Evolutionary conservation across 2,113 vertebrate genomes (phyloP).

Genomic region (Australoheros scitulus): DNA sequence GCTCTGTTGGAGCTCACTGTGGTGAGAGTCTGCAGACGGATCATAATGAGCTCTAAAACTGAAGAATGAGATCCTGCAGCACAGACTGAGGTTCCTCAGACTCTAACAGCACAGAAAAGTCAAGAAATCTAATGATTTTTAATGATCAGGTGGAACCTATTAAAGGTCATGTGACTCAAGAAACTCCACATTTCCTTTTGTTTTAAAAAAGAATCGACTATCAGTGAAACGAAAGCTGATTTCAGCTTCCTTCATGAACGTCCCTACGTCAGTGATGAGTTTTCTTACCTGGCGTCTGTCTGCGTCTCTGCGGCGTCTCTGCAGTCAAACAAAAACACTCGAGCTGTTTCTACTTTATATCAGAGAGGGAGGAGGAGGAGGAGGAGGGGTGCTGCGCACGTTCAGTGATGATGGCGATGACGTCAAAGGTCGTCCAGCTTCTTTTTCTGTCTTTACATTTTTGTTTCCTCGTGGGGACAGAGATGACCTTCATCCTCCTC

Average conservation of each 20-base stretch:
- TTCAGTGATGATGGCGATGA: not conserved
- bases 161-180: too few species aligned
- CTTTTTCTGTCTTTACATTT: not conserved
- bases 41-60: too few species aligned
- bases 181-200: too few species aligned
- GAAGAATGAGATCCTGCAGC: too few species aligned
- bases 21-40: not conserved
- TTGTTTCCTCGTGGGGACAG: not conserved
- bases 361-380: not conserved
- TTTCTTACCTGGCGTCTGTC: not conserved
- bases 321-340: not conserved
- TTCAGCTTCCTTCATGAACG: not conserved
- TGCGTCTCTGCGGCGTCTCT: not conserved
- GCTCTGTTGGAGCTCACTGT: too few species aligned
- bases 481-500: not conserved
- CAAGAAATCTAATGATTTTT: not conserved
- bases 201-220: not conserved
- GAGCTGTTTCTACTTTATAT: conserved; percentile 10
- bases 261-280: not conserved
- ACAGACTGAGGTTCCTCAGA: not conserved
- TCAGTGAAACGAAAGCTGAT: not conserved
- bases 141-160: too few species aligned
- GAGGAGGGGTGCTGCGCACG: not conserved
- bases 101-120: not conserved
- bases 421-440: not conserved